These are phyloP conservation scores for Neoaliturus tenellus DNA, from an alignment of 2,888 invertebrate species.

Conservation along the genomic window DNA sequence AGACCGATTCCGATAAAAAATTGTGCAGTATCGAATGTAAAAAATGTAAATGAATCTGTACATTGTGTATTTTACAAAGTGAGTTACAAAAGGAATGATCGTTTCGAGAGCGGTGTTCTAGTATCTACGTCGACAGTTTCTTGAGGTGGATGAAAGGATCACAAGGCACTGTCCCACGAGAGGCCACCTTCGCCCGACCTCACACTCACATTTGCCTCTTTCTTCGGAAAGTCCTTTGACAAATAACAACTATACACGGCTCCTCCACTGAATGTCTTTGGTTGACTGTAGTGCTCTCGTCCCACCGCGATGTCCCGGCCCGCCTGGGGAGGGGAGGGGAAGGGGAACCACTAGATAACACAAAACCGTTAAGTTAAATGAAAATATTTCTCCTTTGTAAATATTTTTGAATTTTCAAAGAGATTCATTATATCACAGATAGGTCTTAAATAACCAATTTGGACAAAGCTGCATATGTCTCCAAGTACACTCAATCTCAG, in stretches of 20 bases:
- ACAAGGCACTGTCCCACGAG: no score
- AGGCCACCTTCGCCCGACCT: slow-evolving; percentile 8
- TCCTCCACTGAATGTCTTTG: slow-evolving; percentile 10
- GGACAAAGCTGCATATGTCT: no score
- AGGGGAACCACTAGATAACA: not conserved
- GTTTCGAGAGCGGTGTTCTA: slow-evolving; percentile 37
- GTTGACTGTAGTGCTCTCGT: slow-evolving; percentile 30
- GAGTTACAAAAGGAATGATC: slow-evolving; percentile 25
- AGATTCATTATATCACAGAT: not conserved
- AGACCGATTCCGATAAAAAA: slow-evolving; percentile 28
- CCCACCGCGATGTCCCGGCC: not conserved
- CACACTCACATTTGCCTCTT: slow-evolving; percentile 7
- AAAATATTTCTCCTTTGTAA: not conserved
- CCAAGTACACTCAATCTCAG: no score
- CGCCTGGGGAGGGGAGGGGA: not conserved
- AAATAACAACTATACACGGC: slow-evolving; percentile 4
- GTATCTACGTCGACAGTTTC: slow-evolving; percentile 41
- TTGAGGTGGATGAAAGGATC: slow-evolving; percentile 48
- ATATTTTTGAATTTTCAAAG: not conserved
- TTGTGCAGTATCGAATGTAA: slow-evolving; percentile 32
- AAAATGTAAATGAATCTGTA: slow-evolving; percentile 40
- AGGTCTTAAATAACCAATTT: not conserved
- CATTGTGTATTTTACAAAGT: slow-evolving; percentile 29
- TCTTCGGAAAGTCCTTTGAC: slow-evolving; percentile 25
- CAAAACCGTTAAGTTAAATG: not conserved